Percentiles rank a stretch among this genome's conserved stretches.
These are phyloP conservation scores for Caenorhabditis panamensis DNA, from an alignment of 2,888 invertebrate genomes.

Conservation along the genomic window DNA sequence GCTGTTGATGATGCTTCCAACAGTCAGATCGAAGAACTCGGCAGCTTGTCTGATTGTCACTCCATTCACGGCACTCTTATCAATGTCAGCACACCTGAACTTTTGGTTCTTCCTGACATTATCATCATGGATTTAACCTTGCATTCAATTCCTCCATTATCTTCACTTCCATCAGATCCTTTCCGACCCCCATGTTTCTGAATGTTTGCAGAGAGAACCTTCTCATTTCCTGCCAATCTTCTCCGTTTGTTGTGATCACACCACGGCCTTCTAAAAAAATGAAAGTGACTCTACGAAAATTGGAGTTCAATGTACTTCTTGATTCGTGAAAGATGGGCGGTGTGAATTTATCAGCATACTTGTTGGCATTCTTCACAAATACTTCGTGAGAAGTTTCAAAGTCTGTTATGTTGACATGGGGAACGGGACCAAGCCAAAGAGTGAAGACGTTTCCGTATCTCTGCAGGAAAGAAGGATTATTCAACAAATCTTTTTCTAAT, in stretches of 20 bases:
- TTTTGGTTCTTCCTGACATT: background rate
- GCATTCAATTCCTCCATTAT: slow-evolving; percentile 58
- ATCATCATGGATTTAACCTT: slow-evolving; percentile 7
- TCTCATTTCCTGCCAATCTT: slow-evolving; percentile 56
- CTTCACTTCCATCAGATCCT: slow-evolving; percentile 58
- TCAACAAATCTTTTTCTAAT: background rate
- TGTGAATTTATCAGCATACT: slow-evolving; percentile 32
- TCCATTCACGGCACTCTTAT: slow-evolving; percentile 18
- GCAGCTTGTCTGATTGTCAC: slow-evolving; percentile 1
- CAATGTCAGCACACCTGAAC: slow-evolving; percentile 24
- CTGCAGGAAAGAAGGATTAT: slow-evolving; percentile 17
- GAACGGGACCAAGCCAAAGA: slow-evolving; percentile 49
- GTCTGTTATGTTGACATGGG: slow-evolving; percentile 44
- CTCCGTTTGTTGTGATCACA: slow-evolving; percentile 45
- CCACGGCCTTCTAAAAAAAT: slow-evolving; percentile 49
- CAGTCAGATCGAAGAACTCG: slow-evolving; percentile 37
- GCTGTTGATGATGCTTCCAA: slow-evolving; percentile 60
- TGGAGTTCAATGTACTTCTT: slow-evolving; percentile 37
- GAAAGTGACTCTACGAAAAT: too few relatives aligned
- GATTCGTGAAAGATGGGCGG: slow-evolving; percentile 23
- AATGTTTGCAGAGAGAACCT: slow-evolving; percentile 56
- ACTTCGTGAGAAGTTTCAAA: slow-evolving; percentile 39
- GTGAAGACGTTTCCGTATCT: slow-evolving; percentile 55
- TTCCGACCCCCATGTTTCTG: slow-evolving; percentile 65
- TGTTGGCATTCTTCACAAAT: slow-evolving; percentile 43